Evolutionary conservation across 2,113 vertebrate genomes (phyloP).

Genomic region (Ameiurus melas): DNA sequence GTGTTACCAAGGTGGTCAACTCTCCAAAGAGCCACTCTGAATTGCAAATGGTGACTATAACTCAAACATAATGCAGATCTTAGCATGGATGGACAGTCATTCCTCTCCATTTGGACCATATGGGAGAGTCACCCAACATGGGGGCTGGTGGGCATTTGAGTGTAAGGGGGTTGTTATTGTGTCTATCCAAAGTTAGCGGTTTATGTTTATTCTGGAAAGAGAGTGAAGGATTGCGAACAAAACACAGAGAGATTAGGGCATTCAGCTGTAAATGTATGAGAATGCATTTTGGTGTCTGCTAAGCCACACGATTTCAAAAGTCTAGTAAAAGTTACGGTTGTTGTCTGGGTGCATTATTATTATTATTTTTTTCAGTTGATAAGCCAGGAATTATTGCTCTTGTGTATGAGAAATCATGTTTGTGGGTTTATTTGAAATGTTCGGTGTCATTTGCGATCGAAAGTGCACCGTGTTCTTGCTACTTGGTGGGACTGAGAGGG

Average conservation of each 20-base stretch:
- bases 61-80: slow-evolving; percentile 93
- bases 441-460: slow-evolving; percentile 25
- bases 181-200: slow-evolving; percentile 66
- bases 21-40: slow-evolving; percentile 89
- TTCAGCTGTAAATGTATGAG: background rate
- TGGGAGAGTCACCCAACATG: slow-evolving; percentile 48
- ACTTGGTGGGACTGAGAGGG: slow-evolving; percentile 31
- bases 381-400: background rate
- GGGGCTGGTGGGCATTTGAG: slow-evolving; percentile 38
- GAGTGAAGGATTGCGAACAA: slow-evolving; percentile 14
- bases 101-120: slow-evolving; percentile 71
- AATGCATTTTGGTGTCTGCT: background rate
- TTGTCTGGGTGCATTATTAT: background rate
- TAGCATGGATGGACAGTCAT: slow-evolving; percentile 70
- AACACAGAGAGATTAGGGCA: background rate
- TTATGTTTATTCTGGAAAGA: slow-evolving; percentile 58
- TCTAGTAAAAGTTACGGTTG: background rate
- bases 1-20: slow-evolving; percentile 80
- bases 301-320: background rate
- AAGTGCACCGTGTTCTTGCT: slow-evolving; percentile 48
- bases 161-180: slow-evolving; percentile 69
- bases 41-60: slow-evolving; percentile 95
- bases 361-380: background rate
- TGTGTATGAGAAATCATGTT: background rate
- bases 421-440: background rate